A percentile compares a stretch with the other conserved stretches of the same genome.
Conservation (phyloP, 2,888 invertebrate species). For the Liopterus haemorrhoidalis region DNA sequence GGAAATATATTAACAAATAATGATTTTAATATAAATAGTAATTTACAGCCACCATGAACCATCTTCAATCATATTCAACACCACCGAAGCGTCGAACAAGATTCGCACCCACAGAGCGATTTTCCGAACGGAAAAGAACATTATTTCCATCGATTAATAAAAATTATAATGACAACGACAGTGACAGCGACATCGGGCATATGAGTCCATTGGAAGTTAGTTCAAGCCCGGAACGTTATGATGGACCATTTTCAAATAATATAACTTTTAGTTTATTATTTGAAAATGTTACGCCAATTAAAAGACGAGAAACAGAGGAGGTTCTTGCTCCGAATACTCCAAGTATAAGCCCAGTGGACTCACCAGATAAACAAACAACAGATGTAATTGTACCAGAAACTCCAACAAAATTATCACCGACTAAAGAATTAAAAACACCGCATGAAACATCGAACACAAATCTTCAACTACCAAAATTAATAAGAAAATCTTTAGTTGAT, state of each 20-base stretch:
- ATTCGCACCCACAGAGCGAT: constrained; percentile 50
- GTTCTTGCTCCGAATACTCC: constrained; percentile 10
- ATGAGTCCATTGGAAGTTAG: constrained; percentile 50
- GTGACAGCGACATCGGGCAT: constrained; percentile 54
- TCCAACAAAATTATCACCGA: constrained; percentile 37
- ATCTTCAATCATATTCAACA: constrained; percentile 2
- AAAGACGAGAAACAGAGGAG: background rate
- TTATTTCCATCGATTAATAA: constrained; percentile 49
- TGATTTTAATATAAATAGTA: background rate
- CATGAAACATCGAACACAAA: constrained; percentile 38
- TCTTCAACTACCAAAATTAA: constrained; percentile 37
- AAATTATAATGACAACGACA: constrained; percentile 38
- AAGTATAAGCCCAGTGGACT: constrained; percentile 11
- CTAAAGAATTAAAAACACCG: constrained; percentile 41
- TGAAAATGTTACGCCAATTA: no score
- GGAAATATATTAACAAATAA: no score
- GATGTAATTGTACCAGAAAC: constrained; percentile 28
- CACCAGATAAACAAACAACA: constrained; percentile 8
- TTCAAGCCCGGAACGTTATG: constrained; percentile 45
- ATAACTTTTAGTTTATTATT: no score
- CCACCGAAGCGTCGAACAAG: constrained; percentile 8
- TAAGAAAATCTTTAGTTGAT: constrained; percentile 39
- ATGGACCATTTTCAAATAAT: no score
- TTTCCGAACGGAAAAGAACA: constrained; percentile 58
- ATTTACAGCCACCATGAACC: constrained; percentile 1